Conservation (phyloP, 2,888 invertebrate genomes). For the Tipula helvola region DNA sequence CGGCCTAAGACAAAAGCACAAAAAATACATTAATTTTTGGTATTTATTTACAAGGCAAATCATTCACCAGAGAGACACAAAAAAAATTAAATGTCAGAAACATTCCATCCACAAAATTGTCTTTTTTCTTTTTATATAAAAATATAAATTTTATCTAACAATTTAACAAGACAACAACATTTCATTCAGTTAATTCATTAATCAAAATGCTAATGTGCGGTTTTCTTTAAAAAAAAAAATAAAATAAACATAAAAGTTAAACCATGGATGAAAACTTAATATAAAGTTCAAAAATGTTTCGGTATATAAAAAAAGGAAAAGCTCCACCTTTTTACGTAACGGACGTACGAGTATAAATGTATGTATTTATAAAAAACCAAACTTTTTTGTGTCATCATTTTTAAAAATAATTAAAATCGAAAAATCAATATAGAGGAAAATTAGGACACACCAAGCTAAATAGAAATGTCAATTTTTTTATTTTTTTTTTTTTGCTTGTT, state of each 20-base stretch:
- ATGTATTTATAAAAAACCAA: not conserved
- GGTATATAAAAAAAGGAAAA: not conserved
- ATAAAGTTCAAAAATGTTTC: not conserved
- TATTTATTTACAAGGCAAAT: constrained; percentile 4
- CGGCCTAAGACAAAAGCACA: not conserved
- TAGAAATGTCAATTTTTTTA: not conserved
- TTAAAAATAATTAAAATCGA: not conserved
- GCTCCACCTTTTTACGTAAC: not conserved
- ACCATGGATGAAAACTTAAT: constrained; percentile 4
- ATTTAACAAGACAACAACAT: not conserved
- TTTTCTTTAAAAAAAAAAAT: not conserved
- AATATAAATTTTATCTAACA: not conserved
- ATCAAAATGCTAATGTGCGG: constrained; percentile 4
- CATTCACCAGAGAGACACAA: not conserved
- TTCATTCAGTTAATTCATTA: not conserved
- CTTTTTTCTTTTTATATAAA: not conserved
- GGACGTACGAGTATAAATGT: not conserved
- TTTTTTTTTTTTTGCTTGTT: not conserved
- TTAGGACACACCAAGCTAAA: not conserved
- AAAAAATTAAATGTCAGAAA: constrained; percentile 4
- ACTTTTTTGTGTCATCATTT: not conserved
- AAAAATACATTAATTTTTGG: not conserved
- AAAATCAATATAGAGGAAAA: not conserved
- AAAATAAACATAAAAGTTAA: not conserved
- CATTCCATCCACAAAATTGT: not conserved